These are phyloP conservation scores for Poecile atricapillus DNA, from an alignment of 2,113 vertebrate species.

Conservation along the genomic window DNA sequence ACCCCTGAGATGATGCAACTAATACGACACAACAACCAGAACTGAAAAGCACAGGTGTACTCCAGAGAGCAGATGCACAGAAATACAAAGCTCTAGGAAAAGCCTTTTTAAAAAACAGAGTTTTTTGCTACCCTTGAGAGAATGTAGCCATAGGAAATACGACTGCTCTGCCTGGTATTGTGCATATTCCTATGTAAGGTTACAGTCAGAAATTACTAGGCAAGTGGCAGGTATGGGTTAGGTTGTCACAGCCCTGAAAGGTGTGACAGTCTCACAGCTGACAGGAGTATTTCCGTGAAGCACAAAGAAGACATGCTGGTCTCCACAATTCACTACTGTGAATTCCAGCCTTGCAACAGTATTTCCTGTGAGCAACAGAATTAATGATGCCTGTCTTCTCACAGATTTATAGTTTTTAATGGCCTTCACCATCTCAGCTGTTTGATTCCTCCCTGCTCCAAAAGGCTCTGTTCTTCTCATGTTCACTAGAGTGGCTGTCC, in stretches of 20 bases:
- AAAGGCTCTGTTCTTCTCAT: neutral
- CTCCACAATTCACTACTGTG: neutral
- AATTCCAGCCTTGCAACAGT: neutral
- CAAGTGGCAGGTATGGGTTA: neutral
- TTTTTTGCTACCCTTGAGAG: neutral
- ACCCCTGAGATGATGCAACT: neutral
- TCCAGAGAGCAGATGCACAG: neutral
- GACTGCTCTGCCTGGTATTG: neutral
- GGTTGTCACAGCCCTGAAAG: neutral
- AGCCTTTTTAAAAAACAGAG: accelerated
- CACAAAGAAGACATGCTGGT: neutral
- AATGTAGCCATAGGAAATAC: neutral
- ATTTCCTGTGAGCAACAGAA: neutral
- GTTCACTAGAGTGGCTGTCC: neutral
- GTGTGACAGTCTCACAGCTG: neutral
- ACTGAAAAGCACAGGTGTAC: neutral
- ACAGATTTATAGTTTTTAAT: neutral
- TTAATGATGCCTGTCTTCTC: neutral
- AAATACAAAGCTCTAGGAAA: neutral
- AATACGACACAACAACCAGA: neutral
- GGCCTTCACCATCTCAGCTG: neutral
- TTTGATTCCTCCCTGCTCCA: neutral
- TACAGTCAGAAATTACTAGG: neutral
- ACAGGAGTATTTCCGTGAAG: neutral
- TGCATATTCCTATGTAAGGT: neutral